Evolutionary conservation across 1,140 invertebrate species (phyloP).

Genomic region (Centruroides sculpturatus): DNA sequence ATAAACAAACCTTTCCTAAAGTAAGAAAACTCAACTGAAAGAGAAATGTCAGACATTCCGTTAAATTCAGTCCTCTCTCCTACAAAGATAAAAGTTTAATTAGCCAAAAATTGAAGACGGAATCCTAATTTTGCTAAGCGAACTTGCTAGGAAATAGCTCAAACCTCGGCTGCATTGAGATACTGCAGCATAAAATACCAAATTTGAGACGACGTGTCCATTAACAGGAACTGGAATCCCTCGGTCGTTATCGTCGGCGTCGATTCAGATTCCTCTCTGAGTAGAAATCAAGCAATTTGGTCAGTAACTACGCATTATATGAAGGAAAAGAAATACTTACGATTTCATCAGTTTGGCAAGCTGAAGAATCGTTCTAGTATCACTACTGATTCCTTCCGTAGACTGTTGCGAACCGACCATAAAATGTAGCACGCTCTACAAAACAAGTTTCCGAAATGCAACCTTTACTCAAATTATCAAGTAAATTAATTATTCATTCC

Average conservation of each 20-base stretch:
- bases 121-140: too few relatives aligned
- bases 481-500: neutral
- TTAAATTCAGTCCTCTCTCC: conserved; percentile 62
- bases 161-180: conserved; percentile 40
- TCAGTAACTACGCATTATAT: too few relatives aligned
- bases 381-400: conserved; percentile 71
- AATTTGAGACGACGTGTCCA: conserved; percentile 77
- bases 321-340: conserved; percentile 26
- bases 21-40: conserved; percentile 94
- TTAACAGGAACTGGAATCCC: conserved; percentile 88
- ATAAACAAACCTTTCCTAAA: conserved; percentile 58
- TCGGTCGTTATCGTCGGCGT: conserved; percentile 75
- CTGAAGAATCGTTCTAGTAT: conserved; percentile 78
- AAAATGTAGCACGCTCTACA: conserved; percentile 80
- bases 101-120: too few relatives aligned
- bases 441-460: conserved; percentile 1
- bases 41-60: conserved; percentile 82
- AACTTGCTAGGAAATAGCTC: neutral
- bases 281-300: too few relatives aligned
- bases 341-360: conserved; percentile 84
- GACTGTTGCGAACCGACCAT: conserved; percentile 75
- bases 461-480: neutral
- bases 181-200: conserved; percentile 97
- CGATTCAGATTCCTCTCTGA: conserved; percentile 50
- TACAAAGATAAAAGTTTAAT: conserved; percentile 19